These are phyloP conservation scores for Sakesphorus luctuosus DNA, from an alignment of 2,113 vertebrate genomes.

Conservation along the genomic window DNA sequence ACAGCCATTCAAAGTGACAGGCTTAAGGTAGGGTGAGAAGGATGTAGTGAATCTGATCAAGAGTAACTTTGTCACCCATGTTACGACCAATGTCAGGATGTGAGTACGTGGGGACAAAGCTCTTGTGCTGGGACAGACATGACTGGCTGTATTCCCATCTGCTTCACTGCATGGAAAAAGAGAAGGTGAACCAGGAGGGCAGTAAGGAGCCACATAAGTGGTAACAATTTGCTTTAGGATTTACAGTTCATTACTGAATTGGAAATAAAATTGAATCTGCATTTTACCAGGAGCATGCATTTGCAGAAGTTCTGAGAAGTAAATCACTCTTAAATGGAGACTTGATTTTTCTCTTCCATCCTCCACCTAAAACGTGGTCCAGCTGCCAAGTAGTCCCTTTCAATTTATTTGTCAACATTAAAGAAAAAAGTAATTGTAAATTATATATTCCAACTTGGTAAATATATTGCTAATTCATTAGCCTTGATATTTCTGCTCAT, in stretches of 20 bases:
- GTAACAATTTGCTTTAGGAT: background rate
- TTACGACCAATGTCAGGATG: background rate
- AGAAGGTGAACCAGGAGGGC: background rate
- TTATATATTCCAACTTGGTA: background rate
- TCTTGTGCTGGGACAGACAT: background rate
- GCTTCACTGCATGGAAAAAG: background rate
- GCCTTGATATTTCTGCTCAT: background rate
- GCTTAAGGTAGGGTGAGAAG: background rate
- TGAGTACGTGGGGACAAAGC: background rate
- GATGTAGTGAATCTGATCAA: background rate
- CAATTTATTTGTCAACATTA: background rate
- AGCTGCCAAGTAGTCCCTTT: background rate
- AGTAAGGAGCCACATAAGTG: background rate
- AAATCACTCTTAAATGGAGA: background rate
- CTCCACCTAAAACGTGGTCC: background rate
- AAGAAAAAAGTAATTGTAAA: background rate
- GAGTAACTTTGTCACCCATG: rapidly evolving
- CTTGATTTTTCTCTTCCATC: background rate
- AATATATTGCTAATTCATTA: background rate
- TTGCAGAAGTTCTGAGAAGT: background rate
- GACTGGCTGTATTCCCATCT: background rate
- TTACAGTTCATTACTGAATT: background rate
- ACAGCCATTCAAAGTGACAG: rapidly evolving
- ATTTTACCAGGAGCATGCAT: rapidly evolving
- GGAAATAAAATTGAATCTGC: background rate